A percentile compares a stretch with the other conserved stretches of the same genome.
phyloP scores from a whole-genome alignment of 2,113 vertebrate species.

The Lepus timidus region DNA sequence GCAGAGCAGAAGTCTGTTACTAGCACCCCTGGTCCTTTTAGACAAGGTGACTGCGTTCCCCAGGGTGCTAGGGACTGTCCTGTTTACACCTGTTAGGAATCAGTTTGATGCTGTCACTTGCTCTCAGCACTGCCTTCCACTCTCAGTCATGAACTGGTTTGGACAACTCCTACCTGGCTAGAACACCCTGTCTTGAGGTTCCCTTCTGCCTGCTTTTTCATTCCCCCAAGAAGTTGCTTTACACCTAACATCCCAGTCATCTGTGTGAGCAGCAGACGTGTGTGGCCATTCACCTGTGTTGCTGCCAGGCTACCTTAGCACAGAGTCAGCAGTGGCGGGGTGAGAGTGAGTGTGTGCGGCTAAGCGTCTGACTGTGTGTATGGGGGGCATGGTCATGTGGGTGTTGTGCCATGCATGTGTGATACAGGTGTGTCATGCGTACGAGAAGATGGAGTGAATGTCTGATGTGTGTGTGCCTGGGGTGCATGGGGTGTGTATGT shows the following conservation, averaged over 20 bases:
- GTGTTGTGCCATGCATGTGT: fast-evolving
- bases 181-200: not conserved
- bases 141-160: not conserved
- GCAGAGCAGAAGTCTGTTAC: not conserved
- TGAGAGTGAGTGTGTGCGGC: not conserved
- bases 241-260: too few relatives aligned
- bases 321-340: not conserved
- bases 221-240: not conserved
- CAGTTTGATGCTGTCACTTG: not conserved
- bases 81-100: too few relatives aligned
- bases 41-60: not conserved
- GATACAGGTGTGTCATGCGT: not conserved
- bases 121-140: not conserved
- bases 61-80: too few relatives aligned
- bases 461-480: not conserved
- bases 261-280: not conserved
- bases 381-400: not conserved
- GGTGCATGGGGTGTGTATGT: not conserved
- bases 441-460: not conserved
- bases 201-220: not conserved
- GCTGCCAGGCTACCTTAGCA: not conserved
- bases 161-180: not conserved
- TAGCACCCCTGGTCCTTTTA: not conserved
- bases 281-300: not conserved
- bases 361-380: fast-evolving